Evolutionary conservation across 2,888 invertebrate species (phyloP), one percentile per base, ranked within the genome.

Genomic region (Drosophila glabriapex): DNA sequence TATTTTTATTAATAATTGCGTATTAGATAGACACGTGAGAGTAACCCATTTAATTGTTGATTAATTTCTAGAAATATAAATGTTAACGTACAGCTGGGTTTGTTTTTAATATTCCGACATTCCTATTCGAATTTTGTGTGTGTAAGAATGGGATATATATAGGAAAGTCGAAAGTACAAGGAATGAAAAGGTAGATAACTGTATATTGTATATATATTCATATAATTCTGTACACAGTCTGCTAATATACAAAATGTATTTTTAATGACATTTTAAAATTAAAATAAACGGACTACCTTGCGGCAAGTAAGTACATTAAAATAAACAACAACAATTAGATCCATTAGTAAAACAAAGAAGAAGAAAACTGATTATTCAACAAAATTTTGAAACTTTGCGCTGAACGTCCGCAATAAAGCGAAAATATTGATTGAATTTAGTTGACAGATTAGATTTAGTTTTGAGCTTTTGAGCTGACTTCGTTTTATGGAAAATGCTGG

Each of bases 1-100:
- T 31, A 10, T 16, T 16, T 25, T 46, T 46, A 4, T 46, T 25
- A 16, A 12, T 9, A 46, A 12, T 55, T 37, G 25, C 6, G 2
- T 37, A n/a, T n/a, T 39, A 41, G 29, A n/a, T 12, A 14, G 16
- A 54, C 67, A 67, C 67, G 67, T 67, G 46, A 16, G 31, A 29
- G 3, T 54, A 39, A n/a, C 53, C 25, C 53, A 63, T 22, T 37
- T 16, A 6, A 35, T 33, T 29, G 9, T 14, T 14, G 39, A 22
- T 9, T 53, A 39, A 37, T 46, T n/a, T 37, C 22, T 4, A 60
- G n/a, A 19, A 29, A 49, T 14, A 16, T 16, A 35, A 1, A 16
- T 10, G 9, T 35, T 25, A 19, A 10, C 16, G 9, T 16, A 25
- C 25, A 25, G 25, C 2, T 16, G 14, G 1, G 1, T 2, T 25